phyloP scores from a whole-genome alignment of 2,797 vertebrate genomes.

The Chaetophractus vellerosus region DNA sequence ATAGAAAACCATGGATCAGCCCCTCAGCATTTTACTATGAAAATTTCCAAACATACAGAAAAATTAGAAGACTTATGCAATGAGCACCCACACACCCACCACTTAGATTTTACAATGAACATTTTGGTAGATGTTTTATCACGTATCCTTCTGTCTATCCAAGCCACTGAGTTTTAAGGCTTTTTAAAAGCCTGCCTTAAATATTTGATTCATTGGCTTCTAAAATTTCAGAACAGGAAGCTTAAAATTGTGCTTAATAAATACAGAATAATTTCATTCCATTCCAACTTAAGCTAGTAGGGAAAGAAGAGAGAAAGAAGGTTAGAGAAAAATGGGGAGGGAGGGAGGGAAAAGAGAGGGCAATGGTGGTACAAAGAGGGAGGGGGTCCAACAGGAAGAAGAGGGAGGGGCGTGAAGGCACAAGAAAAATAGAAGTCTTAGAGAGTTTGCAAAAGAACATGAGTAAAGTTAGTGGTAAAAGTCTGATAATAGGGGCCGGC shows the following conservation, averaged over 20 bases:
- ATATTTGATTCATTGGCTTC: not conserved
- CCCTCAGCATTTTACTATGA: not conserved
- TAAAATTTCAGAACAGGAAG: conserved; percentile 35
- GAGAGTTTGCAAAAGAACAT: not conserved
- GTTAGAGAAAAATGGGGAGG: not conserved
- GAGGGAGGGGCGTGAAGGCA: not conserved
- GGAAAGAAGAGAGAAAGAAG: not conserved
- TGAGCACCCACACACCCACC: not conserved
- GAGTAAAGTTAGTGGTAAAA: no score
- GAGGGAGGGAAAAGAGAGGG: not conserved
- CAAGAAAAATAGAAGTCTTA: not conserved
- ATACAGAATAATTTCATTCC: not conserved
- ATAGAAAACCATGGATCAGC: not conserved
- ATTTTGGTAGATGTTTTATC: not conserved
- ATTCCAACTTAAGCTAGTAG: not conserved
- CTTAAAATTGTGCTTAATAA: not conserved
- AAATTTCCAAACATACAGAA: not conserved
- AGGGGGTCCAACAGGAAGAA: not conserved
- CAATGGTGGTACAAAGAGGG: not conserved
- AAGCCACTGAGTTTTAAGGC: not conserved
- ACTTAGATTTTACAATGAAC: not conserved
- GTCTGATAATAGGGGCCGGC: no score
- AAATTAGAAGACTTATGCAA: not conserved
- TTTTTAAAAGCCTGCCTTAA: not conserved
- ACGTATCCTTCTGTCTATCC: not conserved